These are phyloP conservation scores for Corythoichthys intestinalis DNA, from an alignment of 2,113 vertebrate species.

Conservation along the genomic window DNA sequence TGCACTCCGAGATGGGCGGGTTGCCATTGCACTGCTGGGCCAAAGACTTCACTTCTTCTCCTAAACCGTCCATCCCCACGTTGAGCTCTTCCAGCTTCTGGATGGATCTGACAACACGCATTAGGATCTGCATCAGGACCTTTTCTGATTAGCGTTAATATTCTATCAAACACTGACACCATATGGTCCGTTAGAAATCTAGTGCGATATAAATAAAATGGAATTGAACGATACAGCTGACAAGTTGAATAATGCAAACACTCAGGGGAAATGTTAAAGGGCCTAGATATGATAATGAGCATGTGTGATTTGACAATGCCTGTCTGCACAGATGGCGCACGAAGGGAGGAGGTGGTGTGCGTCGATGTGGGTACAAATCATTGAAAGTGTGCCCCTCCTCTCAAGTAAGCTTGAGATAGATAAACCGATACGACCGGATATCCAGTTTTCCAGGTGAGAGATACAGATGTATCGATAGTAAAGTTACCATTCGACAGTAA, in stretches of 20 bases:
- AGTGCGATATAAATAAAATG: neutral
- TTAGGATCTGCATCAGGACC: neutral
- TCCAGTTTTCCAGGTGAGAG: too few relatives aligned
- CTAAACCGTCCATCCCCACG: constrained; percentile 90
- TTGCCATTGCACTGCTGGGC: constrained; percentile 79
- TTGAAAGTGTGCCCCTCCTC: constrained; percentile 24
- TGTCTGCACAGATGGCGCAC: constrained; percentile 50
- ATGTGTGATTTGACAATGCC: neutral
- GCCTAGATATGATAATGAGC: constrained; percentile 28
- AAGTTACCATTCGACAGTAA: too few relatives aligned
- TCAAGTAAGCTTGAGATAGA: too few relatives aligned
- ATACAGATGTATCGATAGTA: too few relatives aligned
- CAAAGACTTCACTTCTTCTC: constrained; percentile 83
- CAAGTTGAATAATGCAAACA: constrained; percentile 53
- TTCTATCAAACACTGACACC: neutral
- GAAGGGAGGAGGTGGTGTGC: constrained; percentile 6
- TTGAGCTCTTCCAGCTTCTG: constrained; percentile 97
- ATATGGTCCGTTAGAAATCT: neutral
- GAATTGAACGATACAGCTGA: constrained; percentile 26
- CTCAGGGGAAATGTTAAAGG: constrained; percentile 38
- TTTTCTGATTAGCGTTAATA: neutral
- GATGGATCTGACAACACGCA: constrained; percentile 80
- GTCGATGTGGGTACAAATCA: constrained; percentile 28
- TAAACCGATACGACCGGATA: too few relatives aligned
- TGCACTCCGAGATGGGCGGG: constrained; percentile 52